Evolutionary conservation across 1,140 invertebrate species (phyloP), one percentile per base, ranked within the genome.

Genomic region (Brachionus koreanus): DNA sequence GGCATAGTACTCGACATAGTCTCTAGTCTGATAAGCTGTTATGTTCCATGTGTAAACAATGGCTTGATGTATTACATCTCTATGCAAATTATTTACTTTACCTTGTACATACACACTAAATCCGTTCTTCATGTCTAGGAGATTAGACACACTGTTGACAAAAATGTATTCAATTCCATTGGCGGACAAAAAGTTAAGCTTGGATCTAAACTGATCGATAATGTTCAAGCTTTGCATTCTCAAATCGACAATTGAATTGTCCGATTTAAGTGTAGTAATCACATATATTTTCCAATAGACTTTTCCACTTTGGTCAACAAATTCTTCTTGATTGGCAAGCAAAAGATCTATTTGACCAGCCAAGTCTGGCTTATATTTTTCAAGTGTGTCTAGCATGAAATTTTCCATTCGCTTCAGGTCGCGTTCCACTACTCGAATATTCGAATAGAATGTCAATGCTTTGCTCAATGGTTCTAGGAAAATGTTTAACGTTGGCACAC

Each of bases 31-130:
- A 29, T 79, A 79, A 12, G 76, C 76, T 16, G 76, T 79, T 1
- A 79, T 57, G 37, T 79, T 79, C 76, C 76, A 79, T 57, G 76
- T 79, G 49, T 61, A 79, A 16, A 79, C 37, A 35, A 79, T 79
- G 35, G 76, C 76, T 37, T 79, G 76, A 25, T 79, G 19, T 19
- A 79, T 79, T 12, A 37, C 19, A 4, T 79, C 19, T 19, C 13
- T 10, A 35, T 79, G 76, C 39, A 65, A 9, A 19, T 43, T 33
- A 29, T 79, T 79, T 0, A 79, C 25, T 49, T 65, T 57, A 6
- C 76, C 76, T 29, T 79, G 46, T 13, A 79, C 19, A 19, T 79
- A 79, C 16, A 79, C 33, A 61, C 49, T 61, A 16, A 79, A 79
- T 5, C 57, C 29, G 23, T 25, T 23, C 16, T 65, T 79, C 33